Evolutionary conservation across 2,888 invertebrate species (phyloP), one percentile per base, ranked within the genome.

Genomic region (Prenolepis imparis): DNA sequence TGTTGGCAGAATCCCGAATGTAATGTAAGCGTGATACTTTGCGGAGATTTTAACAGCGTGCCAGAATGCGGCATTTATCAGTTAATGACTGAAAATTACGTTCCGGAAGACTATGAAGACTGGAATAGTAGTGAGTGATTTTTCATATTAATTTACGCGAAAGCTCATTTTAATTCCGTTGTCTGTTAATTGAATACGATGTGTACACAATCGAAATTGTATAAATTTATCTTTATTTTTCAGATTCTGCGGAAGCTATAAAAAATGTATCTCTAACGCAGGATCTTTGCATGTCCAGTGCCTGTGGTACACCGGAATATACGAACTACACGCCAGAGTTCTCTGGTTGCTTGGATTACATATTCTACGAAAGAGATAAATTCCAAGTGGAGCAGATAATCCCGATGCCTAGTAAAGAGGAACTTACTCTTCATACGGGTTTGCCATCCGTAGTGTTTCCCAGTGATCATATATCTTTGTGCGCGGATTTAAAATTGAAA

Each of bases 21-120:
- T n/a, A 94, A 95, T 52, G 95, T 98, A 41, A 96, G 97, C 1
- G 92, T 98, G 0, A 94, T 99, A 81, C 96, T 98, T 89, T 98
- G 98, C 95, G 99, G 99, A 0, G 99, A 99, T 94, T 98, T 99
- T 92, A 99, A 99, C 93, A 98, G 98, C 94, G 96, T 96, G 1
- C 98, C 98, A 0, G 96, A 97, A 74, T 97, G 97, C 93, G 98
- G 98, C 0, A 96, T 98, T 91, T 98, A 97, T 94, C 96, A 97
- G 92, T 95, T 98, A 75, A 96, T 98, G 95, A 97, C 97, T 0
- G 96, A 96, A 59, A 97, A 97, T 80, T 92, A 94, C 85, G 96
- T 98, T 6, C 96, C 96, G 52, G 95, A 95, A 77, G 95, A 96
- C 90, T 96, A 96, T 87, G 95, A 96, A 24, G 98, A 98, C 93